Base-by-base conservation (phyloP, 2,888 invertebrate species). In the Cyrtodaria siliqua region DNA sequence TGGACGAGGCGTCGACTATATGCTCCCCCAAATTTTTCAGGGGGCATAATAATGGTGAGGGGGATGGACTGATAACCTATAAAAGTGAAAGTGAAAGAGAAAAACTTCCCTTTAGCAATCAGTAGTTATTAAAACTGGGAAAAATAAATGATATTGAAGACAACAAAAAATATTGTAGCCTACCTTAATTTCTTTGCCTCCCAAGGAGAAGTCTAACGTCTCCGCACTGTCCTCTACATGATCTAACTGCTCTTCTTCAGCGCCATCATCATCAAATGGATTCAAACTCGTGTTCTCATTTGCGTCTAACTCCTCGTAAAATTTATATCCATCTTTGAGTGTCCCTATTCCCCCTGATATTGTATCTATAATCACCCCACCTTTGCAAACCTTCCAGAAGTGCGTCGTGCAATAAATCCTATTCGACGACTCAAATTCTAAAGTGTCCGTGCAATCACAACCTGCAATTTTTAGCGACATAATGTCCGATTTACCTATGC, bases 291-390 rank as follows among this genome's bases (percentile, higher is more conserved):
- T 62, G 29, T 70, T 72, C 29, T 75, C 76, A 47, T 77, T 80
- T 16, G 82, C 70, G 53, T 82, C 82, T 16, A 79, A 57, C 33
- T 76, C 77, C 57, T 88, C 87, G 26, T 84, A 83, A 69, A 87
- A 89, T 9, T 84, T 85, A 68, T 87, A 90, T 14, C 85, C 84
- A 69, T 85, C 85, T 57, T 87, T 86, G 12, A 89, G 61, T 38
- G 86, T 82, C 52, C 86, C 89, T 23, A 87, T 87, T 14, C 92
- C 92, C 8, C 92, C 91, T 8, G 90, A 90, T 69, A 87, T 83
- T 4, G 92, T 92, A 67, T 91, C 91, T 42, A 92, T 83, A 49
- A 88, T 83, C 40, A 92, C 82, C 61, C 89, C 82, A 0, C 92
- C 92, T 20, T 83, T 86, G 24, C 91, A 86, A 0, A 88, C 81